phyloP scores from a whole-genome alignment of 2,113 vertebrate genomes.

The Heloderma charlesbogerti region DNA sequence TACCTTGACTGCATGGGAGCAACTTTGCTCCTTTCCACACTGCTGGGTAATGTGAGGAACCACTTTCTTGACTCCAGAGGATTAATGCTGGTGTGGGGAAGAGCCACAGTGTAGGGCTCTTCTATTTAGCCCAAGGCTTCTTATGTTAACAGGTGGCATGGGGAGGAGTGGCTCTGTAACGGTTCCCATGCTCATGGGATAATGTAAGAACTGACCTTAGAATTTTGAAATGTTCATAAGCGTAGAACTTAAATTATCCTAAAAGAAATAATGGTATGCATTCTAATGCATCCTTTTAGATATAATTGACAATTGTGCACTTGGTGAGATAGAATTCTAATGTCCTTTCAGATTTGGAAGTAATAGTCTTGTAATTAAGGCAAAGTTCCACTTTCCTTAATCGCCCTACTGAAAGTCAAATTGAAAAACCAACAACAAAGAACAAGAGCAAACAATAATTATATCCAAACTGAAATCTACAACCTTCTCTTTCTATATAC shows the following conservation, averaged over 20 bases:
- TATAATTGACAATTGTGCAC: background rate
- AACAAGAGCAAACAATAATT: background rate
- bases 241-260: background rate
- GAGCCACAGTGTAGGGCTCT: background rate
- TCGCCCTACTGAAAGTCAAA: rapidly evolving
- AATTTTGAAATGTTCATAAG: background rate
- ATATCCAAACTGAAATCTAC: background rate
- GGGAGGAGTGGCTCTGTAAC: background rate
- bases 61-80: background rate
- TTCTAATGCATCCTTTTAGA: background rate
- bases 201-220: background rate
- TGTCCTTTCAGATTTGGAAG: background rate
- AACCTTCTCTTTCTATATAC: conserved; percentile 31
- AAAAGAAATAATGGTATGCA: background rate
- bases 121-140: background rate
- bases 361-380: background rate
- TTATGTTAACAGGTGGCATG: background rate
- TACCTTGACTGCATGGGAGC: background rate
- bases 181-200: background rate
- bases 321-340: background rate
- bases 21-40: background rate
- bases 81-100: background rate
- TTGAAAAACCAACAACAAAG: conserved; percentile 21
- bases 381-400: background rate
- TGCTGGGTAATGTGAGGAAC: background rate